Evolutionary conservation across 1,140 invertebrate species (phyloP).

Genomic region (Drosophila jambulina): DNA sequence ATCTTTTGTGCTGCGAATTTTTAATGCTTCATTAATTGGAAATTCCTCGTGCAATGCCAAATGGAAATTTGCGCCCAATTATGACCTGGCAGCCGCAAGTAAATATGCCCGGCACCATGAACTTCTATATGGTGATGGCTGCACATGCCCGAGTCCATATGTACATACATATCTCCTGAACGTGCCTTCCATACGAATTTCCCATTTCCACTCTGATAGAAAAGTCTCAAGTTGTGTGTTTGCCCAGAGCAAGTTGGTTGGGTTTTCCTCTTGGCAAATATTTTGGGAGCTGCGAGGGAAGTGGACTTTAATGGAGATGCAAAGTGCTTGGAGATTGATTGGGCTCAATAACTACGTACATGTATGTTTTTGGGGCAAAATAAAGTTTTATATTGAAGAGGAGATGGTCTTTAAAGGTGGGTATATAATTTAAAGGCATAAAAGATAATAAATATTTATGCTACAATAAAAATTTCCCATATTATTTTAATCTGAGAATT

Average conservation of each 20-base stretch:
- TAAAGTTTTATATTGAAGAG: background rate
- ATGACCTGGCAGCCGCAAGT: slow-evolving; percentile 35
- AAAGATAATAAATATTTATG: background rate
- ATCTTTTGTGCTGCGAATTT: slow-evolving; percentile 54
- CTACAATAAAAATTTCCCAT: no score
- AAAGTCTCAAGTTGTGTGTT: slow-evolving; percentile 48
- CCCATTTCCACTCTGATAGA: slow-evolving; percentile 26
- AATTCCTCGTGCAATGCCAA: slow-evolving; percentile 40
- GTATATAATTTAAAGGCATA: background rate
- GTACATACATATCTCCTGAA: slow-evolving; percentile 31
- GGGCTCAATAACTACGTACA: background rate
- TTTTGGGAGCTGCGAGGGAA: slow-evolving; percentile 2
- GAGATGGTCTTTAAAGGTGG: background rate
- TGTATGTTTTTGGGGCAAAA: background rate
- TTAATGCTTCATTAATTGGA: slow-evolving; percentile 76
- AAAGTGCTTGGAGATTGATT: slow-evolving; percentile 33
- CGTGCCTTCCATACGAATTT: slow-evolving; percentile 46
- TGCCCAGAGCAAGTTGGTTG: slow-evolving; percentile 29
- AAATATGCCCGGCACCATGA: slow-evolving; percentile 36
- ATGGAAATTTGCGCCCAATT: slow-evolving; percentile 41
- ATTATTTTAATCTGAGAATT: no score
- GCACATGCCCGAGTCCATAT: background rate
- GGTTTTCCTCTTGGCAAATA: slow-evolving; percentile 42
- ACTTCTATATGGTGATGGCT: background rate
- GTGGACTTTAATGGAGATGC: slow-evolving; percentile 32